phyloP scores from a whole-genome alignment of 2,113 vertebrate species.

The Pachycephala philippinensis region DNA sequence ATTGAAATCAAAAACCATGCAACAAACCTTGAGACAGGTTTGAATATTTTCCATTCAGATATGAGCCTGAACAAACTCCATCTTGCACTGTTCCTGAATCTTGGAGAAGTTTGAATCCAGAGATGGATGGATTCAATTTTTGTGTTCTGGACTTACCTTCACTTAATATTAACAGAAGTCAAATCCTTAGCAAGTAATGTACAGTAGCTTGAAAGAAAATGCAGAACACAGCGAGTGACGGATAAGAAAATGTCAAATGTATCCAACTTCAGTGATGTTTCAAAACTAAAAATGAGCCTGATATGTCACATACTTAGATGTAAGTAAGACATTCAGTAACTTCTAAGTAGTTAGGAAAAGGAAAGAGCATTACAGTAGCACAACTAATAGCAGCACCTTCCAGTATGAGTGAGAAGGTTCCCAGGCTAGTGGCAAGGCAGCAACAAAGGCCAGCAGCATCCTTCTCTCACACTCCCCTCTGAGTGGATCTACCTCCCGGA shows the following conservation, averaged over 20 bases:
- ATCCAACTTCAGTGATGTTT: not conserved
- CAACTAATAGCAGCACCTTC: not conserved
- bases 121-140: not conserved
- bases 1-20: conserved; percentile 33
- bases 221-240: not conserved
- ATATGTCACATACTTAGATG: not conserved
- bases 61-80: not conserved
- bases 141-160: not conserved
- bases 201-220: not conserved
- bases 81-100: not conserved
- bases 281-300: not conserved
- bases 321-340: not conserved
- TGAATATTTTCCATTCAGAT: conserved; percentile 33
- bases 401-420: not conserved
- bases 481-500: not conserved
- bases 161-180: not conserved
- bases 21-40: conserved; percentile 23
- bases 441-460: not conserved
- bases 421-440: not conserved
- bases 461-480: not conserved
- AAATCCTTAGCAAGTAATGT: not conserved
- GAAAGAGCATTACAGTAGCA: not conserved
- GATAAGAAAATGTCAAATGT: not conserved
- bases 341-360: not conserved
- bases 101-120: not conserved